A percentile compares a stretch with the other conserved stretches of the same genome.
Conservation (phyloP, 2,888 invertebrate species). For the Escarpia spicata region DNA sequence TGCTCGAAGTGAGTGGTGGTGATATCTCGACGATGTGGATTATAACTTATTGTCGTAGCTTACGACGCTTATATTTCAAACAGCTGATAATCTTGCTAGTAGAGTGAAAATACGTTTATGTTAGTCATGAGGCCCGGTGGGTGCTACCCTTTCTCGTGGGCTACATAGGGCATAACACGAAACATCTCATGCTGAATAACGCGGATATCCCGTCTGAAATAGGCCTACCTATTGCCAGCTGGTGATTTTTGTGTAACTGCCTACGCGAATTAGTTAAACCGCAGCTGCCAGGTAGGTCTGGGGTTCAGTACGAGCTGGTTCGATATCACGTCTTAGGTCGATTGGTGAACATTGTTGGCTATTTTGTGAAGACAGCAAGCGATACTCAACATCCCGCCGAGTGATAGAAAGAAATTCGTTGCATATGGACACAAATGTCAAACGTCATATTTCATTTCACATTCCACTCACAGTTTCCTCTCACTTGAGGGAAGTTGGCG, state of each 20-base stretch:
- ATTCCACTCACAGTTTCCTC: neutral
- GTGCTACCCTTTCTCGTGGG: too few relatives aligned
- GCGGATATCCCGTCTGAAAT: neutral
- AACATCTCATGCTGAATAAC: neutral
- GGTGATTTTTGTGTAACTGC: neutral
- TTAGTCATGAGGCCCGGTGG: too few relatives aligned
- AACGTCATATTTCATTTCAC: neutral
- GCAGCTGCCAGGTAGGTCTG: neutral
- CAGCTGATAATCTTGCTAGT: too few relatives aligned
- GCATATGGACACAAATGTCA: neutral
- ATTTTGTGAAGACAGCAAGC: neutral
- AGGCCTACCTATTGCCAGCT: neutral
- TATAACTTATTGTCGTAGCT: too few relatives aligned
- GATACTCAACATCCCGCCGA: neutral
- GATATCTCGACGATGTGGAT: too few relatives aligned
- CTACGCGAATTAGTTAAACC: neutral
- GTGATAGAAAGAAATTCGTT: neutral
- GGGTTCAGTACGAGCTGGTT: neutral
- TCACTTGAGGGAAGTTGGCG: neutral
- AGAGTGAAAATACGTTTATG: too few relatives aligned
- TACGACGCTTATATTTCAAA: too few relatives aligned
- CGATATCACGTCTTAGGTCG: neutral
- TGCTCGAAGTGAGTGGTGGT: too few relatives aligned
- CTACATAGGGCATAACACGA: neutral
- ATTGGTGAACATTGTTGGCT: neutral